A percentile compares a stretch with the other conserved stretches of the same genome.
phyloP scores from a whole-genome alignment of 2,888 invertebrate genomes.

The Drosophila kokeensis region DNA sequence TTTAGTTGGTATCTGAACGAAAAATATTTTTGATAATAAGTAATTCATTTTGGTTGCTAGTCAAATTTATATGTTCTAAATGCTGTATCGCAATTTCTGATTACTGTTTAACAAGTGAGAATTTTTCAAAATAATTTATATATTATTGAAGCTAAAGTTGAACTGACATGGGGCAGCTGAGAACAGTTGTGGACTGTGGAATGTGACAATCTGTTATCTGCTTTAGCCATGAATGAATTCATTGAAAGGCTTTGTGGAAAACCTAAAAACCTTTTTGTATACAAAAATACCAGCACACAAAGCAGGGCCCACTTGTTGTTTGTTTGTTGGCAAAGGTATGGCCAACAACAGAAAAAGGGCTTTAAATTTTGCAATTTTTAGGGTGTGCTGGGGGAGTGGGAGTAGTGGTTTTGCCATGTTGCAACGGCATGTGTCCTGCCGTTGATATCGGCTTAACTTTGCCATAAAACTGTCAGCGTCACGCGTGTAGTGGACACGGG shows the following conservation, averaged over 20 bases:
- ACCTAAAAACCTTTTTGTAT: conserved; percentile 75
- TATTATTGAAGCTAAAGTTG: conserved; percentile 9
- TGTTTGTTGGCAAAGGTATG: conserved; percentile 67
- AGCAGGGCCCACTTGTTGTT: conserved; percentile 58
- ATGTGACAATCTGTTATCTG: conserved; percentile 69
- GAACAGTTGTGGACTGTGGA: conserved; percentile 25
- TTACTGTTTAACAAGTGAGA: background rate
- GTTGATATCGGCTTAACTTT: conserved; percentile 81
- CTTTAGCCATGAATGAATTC: conserved; percentile 78
- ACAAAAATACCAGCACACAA: conserved; percentile 44
- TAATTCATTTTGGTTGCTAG: background rate
- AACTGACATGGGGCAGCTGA: conserved; percentile 9
- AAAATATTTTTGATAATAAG: background rate
- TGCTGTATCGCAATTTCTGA: background rate
- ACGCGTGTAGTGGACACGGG: conserved; percentile 68
- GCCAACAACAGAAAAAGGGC: conserved; percentile 53
- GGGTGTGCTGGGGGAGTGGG: conserved; percentile 35
- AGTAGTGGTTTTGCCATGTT: conserved; percentile 28
- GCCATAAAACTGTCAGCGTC: conserved; percentile 80
- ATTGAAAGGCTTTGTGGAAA: conserved; percentile 69
- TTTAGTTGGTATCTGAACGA: background rate
- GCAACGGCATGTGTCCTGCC: conserved; percentile 72
- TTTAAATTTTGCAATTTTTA: conserved; percentile 77
- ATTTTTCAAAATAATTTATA: conserved; percentile 1
- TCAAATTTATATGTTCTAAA: background rate